These are phyloP conservation scores for Xiphorhynchus erythropygius DNA, from an alignment of 2,797 vertebrate species.

Conservation along the genomic window DNA sequence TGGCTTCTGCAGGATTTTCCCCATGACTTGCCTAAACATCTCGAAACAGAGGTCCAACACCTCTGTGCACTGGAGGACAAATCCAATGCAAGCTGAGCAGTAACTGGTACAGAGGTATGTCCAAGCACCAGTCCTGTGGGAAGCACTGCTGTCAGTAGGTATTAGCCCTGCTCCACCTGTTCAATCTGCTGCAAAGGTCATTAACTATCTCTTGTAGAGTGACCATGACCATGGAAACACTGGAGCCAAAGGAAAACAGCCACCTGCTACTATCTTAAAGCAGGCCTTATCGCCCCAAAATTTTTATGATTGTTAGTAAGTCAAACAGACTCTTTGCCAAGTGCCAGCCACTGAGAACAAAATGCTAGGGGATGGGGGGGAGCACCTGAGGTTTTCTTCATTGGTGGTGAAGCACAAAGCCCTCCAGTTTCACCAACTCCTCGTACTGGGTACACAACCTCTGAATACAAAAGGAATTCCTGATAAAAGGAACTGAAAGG, in stretches of 20 bases:
- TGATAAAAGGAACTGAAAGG: not conserved
- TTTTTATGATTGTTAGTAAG: not conserved
- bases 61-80: not conserved
- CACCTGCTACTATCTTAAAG: not conserved
- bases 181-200: not conserved
- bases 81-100: not conserved
- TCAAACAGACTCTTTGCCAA: not conserved
- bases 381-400: not conserved
- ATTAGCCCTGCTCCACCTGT: not conserved
- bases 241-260: not conserved
- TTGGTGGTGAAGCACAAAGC: not conserved
- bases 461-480: not conserved
- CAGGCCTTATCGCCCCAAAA: not conserved
- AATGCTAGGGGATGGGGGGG: not conserved
- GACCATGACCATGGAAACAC: not conserved
- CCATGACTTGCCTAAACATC: not conserved
- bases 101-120: not conserved
- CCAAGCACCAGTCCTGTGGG: not conserved
- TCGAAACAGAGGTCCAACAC: not conserved
- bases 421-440: not conserved
- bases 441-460: not conserved
- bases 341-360: not conserved
- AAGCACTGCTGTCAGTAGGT: not conserved
- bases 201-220: not conserved
- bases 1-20: not conserved